Percentiles rank a stretch among this genome's conserved stretches.
These are phyloP conservation scores for Fratercula arctica DNA, from an alignment of 2,797 vertebrate species.

Conservation along the genomic window DNA sequence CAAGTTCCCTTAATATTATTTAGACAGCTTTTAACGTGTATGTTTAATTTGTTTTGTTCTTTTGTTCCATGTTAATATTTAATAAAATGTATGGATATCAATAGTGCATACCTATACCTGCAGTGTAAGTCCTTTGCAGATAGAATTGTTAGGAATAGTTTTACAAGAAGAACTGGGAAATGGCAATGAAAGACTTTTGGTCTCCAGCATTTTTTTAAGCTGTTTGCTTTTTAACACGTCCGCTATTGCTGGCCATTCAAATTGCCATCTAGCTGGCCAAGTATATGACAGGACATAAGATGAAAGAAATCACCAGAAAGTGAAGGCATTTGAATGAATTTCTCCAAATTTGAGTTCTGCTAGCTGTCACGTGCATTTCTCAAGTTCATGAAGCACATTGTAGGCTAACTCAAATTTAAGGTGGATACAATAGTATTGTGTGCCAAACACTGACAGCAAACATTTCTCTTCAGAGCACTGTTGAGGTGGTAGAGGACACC, in stretches of 20 bases:
- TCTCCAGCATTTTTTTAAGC: background rate
- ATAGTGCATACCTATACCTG: background rate
- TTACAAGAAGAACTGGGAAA: background rate
- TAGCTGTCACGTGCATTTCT: background rate
- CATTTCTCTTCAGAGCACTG: background rate
- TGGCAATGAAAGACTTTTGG: background rate
- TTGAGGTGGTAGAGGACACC: background rate
- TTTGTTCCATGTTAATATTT: background rate
- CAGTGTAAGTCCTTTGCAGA: background rate
- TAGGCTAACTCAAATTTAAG: background rate
- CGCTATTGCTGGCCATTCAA: background rate
- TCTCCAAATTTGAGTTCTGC: background rate
- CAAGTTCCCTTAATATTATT: background rate
- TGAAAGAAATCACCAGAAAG: background rate
- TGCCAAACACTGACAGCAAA: background rate
- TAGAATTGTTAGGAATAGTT: background rate
- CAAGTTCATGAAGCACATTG: background rate
- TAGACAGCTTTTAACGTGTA: background rate
- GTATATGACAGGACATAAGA: background rate
- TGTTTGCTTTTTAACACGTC: conserved; percentile 37
- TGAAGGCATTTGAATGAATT: background rate
- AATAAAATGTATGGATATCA: background rate
- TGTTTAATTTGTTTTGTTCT: background rate
- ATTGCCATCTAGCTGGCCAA: conserved; percentile 7
- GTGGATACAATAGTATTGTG: background rate